phyloP scores from a whole-genome alignment of 2,113 vertebrate species.

The Todiramphus chloris region DNA sequence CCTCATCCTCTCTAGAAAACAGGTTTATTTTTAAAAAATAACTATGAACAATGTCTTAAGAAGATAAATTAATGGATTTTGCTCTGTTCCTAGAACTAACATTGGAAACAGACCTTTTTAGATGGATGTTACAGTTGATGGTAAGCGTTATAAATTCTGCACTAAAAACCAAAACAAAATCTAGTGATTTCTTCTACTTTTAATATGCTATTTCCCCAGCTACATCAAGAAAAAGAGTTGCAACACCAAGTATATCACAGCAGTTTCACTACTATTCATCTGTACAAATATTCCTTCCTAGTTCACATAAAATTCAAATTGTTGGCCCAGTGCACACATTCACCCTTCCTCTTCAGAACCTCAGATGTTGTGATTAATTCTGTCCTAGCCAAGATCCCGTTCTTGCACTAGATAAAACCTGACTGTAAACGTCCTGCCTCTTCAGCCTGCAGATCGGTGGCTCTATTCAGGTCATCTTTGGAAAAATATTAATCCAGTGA shows the following conservation, averaged over 20 bases:
- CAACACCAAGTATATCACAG: not conserved
- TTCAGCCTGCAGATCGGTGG: not conserved
- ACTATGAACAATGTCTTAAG: not conserved
- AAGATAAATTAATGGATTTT: not conserved
- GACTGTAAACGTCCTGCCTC: not conserved
- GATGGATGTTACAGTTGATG: not conserved
- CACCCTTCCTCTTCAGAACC: not conserved
- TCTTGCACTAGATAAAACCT: not conserved
- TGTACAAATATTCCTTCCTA: not conserved
- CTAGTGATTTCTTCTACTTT: not conserved
- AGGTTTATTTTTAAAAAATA: not conserved
- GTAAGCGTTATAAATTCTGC: not conserved
- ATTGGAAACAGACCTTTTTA: not conserved
- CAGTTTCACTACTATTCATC: not conserved
- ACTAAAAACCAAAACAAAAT: not conserved
- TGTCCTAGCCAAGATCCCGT: not conserved
- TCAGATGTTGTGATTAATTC: not conserved
- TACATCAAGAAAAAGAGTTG: not conserved
- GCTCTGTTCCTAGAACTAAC: not conserved
- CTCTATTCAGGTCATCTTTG: constrained; percentile 39
- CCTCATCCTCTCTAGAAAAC: not conserved
- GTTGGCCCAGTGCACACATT: not conserved
- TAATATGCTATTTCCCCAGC: not conserved
- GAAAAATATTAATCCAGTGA: constrained; percentile 54
- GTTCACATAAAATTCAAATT: not conserved